These are phyloP conservation scores for Diarsia dahlii DNA, from an alignment of 2,888 invertebrate species.

Conservation along the genomic window DNA sequence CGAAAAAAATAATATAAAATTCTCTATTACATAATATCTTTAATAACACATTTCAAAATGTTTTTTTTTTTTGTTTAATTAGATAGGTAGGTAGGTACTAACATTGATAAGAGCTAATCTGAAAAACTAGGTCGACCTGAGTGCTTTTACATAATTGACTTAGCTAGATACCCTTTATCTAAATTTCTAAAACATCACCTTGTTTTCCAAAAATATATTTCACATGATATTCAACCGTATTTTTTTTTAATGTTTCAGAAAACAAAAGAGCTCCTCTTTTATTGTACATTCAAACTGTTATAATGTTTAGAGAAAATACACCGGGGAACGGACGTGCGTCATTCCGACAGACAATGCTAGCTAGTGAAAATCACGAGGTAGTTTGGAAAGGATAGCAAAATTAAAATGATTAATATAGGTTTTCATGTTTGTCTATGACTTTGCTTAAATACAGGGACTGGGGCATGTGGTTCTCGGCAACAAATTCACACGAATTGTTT, in stretches of 20 bases:
- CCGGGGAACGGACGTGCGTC: slow-evolving; percentile 7
- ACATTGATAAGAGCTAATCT: too few relatives aligned
- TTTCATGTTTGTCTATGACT: not conserved
- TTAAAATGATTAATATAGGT: not conserved
- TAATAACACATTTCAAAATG: too few relatives aligned
- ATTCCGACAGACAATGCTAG: slow-evolving; percentile 9
- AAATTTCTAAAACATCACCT: too few relatives aligned
- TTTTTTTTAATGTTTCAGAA: slow-evolving; percentile 11
- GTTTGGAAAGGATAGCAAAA: slow-evolving; percentile 1
- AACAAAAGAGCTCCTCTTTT: slow-evolving; percentile 12
- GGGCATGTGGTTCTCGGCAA: not conserved
- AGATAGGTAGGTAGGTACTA: too few relatives aligned
- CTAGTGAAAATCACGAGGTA: slow-evolving; percentile 1
- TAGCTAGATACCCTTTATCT: too few relatives aligned
- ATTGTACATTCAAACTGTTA: slow-evolving; percentile 29
- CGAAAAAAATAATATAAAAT: too few relatives aligned
- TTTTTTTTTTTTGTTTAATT: too few relatives aligned
- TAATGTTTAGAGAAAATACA: slow-evolving; percentile 25
- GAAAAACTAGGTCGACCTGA: too few relatives aligned
- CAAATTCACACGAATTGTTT: not conserved
- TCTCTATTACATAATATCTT: too few relatives aligned
- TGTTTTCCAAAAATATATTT: too few relatives aligned
- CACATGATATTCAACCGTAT: too few relatives aligned
- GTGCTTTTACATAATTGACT: too few relatives aligned
- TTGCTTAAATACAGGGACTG: not conserved